These are phyloP conservation scores for Calliopum simillimum DNA, from an alignment of 2,888 invertebrate genomes.

Conservation along the genomic window DNA sequence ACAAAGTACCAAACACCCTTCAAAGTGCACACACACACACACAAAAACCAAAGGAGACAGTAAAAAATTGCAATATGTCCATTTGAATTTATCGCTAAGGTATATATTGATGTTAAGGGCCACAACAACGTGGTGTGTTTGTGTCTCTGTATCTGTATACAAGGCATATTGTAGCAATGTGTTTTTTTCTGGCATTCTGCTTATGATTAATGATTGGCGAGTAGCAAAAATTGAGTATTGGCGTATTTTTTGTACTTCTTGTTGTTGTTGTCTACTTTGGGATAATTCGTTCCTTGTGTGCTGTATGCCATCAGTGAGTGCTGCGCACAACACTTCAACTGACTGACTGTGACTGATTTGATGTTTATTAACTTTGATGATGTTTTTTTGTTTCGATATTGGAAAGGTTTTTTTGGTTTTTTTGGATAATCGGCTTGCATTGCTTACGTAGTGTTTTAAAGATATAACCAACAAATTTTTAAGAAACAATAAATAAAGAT, in stretches of 20 bases:
- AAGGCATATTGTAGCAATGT: neutral
- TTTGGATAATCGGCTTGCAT: too few species aligned
- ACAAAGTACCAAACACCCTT: neutral
- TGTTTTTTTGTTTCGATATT: slow-evolving; percentile 11
- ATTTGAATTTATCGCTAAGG: slow-evolving; percentile 21
- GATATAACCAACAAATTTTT: too few species aligned
- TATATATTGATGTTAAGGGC: neutral
- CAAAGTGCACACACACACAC: neutral
- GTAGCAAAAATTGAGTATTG: neutral
- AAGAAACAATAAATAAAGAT: too few species aligned
- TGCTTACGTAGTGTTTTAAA: too few species aligned
- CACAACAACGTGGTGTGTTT: neutral
- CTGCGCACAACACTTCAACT: neutral
- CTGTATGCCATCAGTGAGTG: neutral
- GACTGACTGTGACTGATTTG: slow-evolving; percentile 40
- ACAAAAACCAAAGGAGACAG: slow-evolving; percentile 6
- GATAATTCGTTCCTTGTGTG: neutral
- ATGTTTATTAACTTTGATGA: slow-evolving; percentile 43
- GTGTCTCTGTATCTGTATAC: neutral
- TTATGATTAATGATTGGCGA: slow-evolving; percentile 32
- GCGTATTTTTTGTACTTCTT: neutral
- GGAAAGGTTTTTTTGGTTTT: too few species aligned
- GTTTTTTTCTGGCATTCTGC: neutral
- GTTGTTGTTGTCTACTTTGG: neutral
- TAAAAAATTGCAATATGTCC: slow-evolving; percentile 20